Evolutionary conservation across 2,797 vertebrate genomes (phyloP), one percentile per base, ranked within the genome.

Genomic region (Thalassophryne amazonica): DNA sequence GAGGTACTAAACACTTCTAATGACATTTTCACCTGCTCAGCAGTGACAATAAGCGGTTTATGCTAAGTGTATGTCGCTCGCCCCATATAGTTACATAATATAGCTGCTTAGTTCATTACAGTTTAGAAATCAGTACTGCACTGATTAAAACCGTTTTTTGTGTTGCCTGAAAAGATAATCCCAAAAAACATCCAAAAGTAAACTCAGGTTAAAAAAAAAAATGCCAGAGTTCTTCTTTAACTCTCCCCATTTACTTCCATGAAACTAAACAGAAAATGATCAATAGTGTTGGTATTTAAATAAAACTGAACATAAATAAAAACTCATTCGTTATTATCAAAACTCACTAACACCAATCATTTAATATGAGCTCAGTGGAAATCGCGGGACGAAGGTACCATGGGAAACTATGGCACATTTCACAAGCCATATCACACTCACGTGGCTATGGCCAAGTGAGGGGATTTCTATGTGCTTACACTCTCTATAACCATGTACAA

Each of bases 401-500:
- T 70, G 66, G 67, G 83, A 80, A 66, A n/a, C n/a, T 67, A 80
- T 76, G 67, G 64, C 59, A 80, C 68, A 80, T 66, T 43, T 74
- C 58, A 86, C 73, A 74, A 75, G 60, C 69, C 51, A 56, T 58
- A 85, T 64, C 49, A 54, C 75, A 76, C 72, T 77, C 69, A 31
- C 23, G 54, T 42, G 42, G 38, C 66, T 56, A 63, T 60, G 60
- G 60, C 57, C 59, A 60, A 74, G 58, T 34, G 66, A 81, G 72
- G 73, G 73, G 43, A 72, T 80, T 66, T 52, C 41, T 64, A 70
- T 86, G 84, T 80, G 75, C 70, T 71, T 76, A 81, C 61, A 86
- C 73, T 73, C 68, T 85, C 72, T 84, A 69, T 76, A 76, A 83
- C 78, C 72, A 78, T 70, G 67, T 81, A 86, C 79, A 81, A 86